Percentiles rank a stretch among this genome's conserved stretches.
phyloP scores from a whole-genome alignment of 2,797 vertebrate species.

The Hafferia zeledoni region DNA sequence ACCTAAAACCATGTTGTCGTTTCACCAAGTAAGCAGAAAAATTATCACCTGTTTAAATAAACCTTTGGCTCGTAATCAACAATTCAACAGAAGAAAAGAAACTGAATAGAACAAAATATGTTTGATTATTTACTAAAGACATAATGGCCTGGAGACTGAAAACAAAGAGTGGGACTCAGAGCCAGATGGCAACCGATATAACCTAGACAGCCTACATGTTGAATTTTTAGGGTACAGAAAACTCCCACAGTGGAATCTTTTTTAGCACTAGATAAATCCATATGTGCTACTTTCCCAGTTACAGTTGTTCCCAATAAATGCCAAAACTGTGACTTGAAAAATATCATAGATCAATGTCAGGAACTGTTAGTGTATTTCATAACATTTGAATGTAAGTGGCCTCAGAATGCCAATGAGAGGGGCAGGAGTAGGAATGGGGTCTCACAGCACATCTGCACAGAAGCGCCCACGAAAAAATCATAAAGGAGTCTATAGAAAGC shows the following conservation, averaged over 20 bases:
- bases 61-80: slow-evolving; percentile 49
- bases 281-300: background rate
- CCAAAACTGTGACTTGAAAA: background rate
- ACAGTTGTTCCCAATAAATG: background rate
- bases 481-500: background rate
- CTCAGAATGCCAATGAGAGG: background rate
- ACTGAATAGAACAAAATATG: slow-evolving; percentile 46
- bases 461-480: background rate
- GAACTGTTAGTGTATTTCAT: background rate
- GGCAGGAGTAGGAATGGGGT: background rate
- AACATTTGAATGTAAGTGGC: background rate
- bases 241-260: background rate
- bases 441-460: background rate
- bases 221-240: background rate
- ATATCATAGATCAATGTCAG: background rate
- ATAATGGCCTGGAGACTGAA: slow-evolving; percentile 50
- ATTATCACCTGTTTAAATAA: slow-evolving; percentile 65
- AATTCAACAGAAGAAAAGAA: slow-evolving; percentile 55
- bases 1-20: background rate
- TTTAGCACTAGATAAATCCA: background rate
- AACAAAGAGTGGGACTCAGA: slow-evolving; percentile 54
- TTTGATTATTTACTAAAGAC: slow-evolving; percentile 54
- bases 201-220: background rate
- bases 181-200: slow-evolving; percentile 32
- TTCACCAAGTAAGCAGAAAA: slow-evolving; percentile 8